phyloP scores from a whole-genome alignment of 2,797 vertebrate species.

The Poeciliopsis infans region DNA sequence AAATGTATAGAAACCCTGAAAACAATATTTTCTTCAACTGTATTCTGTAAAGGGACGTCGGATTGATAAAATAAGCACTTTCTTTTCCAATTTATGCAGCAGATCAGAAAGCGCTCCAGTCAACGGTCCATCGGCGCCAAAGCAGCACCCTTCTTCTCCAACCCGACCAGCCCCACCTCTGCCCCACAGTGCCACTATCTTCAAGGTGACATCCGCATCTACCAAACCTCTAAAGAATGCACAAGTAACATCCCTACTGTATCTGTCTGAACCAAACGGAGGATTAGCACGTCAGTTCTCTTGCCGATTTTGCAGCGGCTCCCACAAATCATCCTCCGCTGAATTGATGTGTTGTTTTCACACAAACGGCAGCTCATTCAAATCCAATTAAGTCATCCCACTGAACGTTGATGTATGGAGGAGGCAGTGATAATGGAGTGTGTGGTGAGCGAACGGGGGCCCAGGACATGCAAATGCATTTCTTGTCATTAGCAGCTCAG shows the following conservation, averaged over 20 bases:
- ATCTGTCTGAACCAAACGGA: not conserved
- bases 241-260: not conserved
- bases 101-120: slow-evolving; percentile 85
- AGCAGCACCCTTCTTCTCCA: slow-evolving; percentile 62
- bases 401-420: slow-evolving; percentile 37
- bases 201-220: slow-evolving; percentile 62
- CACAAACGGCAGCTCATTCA: slow-evolving; percentile 66
- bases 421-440: slow-evolving; percentile 50
- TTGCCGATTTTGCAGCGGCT: slow-evolving; percentile 16
- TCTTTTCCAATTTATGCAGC: slow-evolving; percentile 43
- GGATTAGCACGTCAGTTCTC: slow-evolving; percentile 11
- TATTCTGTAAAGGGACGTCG: slow-evolving; percentile 10
- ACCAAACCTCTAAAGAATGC: not conserved
- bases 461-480: slow-evolving; percentile 48
- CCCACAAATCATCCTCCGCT: slow-evolving; percentile 23
- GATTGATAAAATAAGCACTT: slow-evolving; percentile 1
- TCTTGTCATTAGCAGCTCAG: slow-evolving; percentile 57
- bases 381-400: slow-evolving; percentile 68
- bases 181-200: slow-evolving; percentile 67
- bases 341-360: slow-evolving; percentile 61
- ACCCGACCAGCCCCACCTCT: slow-evolving; percentile 74
- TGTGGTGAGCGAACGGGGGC: slow-evolving; percentile 22
- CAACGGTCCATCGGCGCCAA: slow-evolving; percentile 71
- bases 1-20: too few species aligned
- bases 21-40: slow-evolving; percentile 25